Base-by-base conservation (phyloP, 2,888 invertebrate genomes). In the Emesis furor region DNA sequence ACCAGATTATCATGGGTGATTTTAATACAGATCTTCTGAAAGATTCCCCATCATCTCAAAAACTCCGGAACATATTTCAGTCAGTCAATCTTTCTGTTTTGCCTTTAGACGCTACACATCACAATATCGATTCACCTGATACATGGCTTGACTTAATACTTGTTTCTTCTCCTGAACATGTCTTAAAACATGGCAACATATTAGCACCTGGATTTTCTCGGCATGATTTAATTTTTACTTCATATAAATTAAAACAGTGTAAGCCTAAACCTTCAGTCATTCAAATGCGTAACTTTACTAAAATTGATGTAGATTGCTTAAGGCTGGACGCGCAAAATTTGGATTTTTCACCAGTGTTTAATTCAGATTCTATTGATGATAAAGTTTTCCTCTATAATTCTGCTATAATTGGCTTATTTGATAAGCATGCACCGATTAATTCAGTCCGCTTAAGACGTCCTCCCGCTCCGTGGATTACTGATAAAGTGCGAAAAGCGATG, bases 171-270 rank as follows among this genome's bases (percentile, higher is more conserved):
- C 46, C 46, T 7, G 46, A 46, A 14, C 14, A 14, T 17, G 71
- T 72, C 14, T 1, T 46, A 7, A 71, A 35, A 3, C 17, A 42
- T 42, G 79, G 79, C 12, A 69, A 79, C 30, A 12, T 75, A 3
- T 12, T 39, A 5, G 79, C 79, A n/a, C 65, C 75, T 24, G 79
- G 73, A 10, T 79, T 79, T 39, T 79, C 74, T 7, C 65, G 67
- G 1, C 78, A 78, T 39, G 79, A 79, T 55, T 39, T 79, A 3
- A n/a, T 79, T 10, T 75, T 55, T 30, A 24, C 39, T 12, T 59
- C 75, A 0, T 79, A 79, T 14, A 79, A 79, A 24, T 8, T 79
- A 5, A 75, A 75, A n/a, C 4, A 24, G 0, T 74, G 69, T 32
- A 79, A 75, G 74, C 12, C 32, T 32, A 69, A 62, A n/a, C 77